Evolutionary conservation across 2,888 invertebrate species (phyloP), one percentile per base, ranked within the genome.

Genomic region (Drosophila colorata): DNA sequence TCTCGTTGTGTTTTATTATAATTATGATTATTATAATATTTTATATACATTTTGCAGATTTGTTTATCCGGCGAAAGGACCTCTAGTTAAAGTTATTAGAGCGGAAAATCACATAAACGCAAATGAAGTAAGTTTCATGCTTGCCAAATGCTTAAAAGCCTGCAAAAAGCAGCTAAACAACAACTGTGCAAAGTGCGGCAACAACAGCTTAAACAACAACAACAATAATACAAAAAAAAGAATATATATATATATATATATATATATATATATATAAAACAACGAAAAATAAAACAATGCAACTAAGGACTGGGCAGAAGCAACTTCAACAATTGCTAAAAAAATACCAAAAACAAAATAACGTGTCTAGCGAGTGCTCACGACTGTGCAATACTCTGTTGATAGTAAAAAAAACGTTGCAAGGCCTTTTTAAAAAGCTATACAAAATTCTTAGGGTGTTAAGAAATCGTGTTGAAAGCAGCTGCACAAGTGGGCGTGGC

Each of bases 91-190:
- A 78, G 57, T 81, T 78, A 86, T 78, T 83, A 78, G 86, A 86
- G 88, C 81, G 53, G 66, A 87, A 87, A 88, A 84, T 88, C 78
- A 76, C 71, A 80, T 86, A 84, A 88, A 82, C 80, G 74, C 76
- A 88, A 87, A 83, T 86, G 80, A 80, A 81, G 86, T 78, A 88
- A 82, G 73, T 84, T 86, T 80, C 64, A 75, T 71, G 78, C 79
- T 73, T 63, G 74, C 76, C 72, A 75, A 76, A 76, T 83, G 79
- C 83, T 86, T 79, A 83, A 84, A 74, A 74, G 74, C 73, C 77
- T 84, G 73, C 69, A 76, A 79, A 71, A 77, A 77, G 53, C 66
- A 74, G 51, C 41, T 64, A 69, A 78, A 68, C 68, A 73, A 69
- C 52, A 48, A 28, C 25, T 16, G 35, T 59, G 31, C 41, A 59